Conservation (phyloP, 1,140 invertebrate species). For the Drosophila guanche region DNA sequence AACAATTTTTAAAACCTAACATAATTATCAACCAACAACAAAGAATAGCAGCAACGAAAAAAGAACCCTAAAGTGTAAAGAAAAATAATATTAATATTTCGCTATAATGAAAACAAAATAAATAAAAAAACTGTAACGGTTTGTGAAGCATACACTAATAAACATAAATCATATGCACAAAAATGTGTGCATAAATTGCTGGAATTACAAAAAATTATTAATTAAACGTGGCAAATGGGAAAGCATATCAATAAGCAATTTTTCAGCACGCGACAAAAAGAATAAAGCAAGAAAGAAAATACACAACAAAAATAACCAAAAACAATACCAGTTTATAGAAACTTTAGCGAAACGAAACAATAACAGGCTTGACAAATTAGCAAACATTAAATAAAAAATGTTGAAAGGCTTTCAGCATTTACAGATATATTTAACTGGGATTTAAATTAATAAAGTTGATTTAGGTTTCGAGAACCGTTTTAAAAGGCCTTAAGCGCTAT, state of each 20-base stretch:
- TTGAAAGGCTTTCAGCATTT: slow-evolving; percentile 36
- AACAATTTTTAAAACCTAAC: slow-evolving; percentile 27
- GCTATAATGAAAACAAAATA: slow-evolving; percentile 39
- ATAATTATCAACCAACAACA: slow-evolving; percentile 36
- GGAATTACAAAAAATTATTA: slow-evolving; percentile 57
- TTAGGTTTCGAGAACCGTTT: slow-evolving; percentile 58
- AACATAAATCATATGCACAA: slow-evolving; percentile 57
- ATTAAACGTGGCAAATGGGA: slow-evolving; percentile 43
- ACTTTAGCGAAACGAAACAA: slow-evolving; percentile 24
- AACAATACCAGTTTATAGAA: slow-evolving; percentile 34
- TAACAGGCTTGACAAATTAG: slow-evolving; percentile 63
- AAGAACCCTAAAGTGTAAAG: slow-evolving; percentile 4
- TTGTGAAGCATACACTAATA: slow-evolving; percentile 53
- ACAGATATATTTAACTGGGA: slow-evolving; percentile 28
- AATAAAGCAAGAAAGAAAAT: slow-evolving; percentile 19
- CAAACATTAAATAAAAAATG: slow-evolving; percentile 47
- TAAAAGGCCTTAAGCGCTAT: slow-evolving; percentile 54
- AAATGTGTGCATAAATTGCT: slow-evolving; percentile 48
- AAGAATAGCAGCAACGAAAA: slow-evolving; percentile 19
- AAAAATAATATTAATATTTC: slow-evolving; percentile 25
- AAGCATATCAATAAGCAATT: slow-evolving; percentile 10
- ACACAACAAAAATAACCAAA: slow-evolving; percentile 20
- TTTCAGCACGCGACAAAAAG: slow-evolving; percentile 20
- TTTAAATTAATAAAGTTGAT: slow-evolving; percentile 26
- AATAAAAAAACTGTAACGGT: slow-evolving; percentile 72